phyloP scores from a whole-genome alignment of 2,113 vertebrate species.

The Lynx canadensis region DNA sequence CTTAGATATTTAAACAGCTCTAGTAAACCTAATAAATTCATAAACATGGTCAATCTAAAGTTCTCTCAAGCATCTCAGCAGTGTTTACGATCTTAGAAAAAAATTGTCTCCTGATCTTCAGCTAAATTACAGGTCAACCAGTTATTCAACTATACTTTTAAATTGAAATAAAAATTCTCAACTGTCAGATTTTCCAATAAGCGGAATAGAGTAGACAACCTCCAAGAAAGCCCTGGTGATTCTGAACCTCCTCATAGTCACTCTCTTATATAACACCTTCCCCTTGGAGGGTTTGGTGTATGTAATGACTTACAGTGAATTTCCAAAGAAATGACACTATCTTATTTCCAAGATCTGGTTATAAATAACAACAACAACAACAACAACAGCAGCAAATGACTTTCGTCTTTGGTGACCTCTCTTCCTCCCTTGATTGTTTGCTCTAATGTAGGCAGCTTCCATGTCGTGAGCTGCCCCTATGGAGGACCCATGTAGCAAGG shows the following conservation, averaged over 20 bases:
- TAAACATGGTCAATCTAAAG: background rate
- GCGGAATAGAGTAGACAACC: no score
- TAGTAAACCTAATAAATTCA: background rate
- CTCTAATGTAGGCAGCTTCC: background rate
- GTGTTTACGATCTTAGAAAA: background rate
- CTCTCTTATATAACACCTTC: background rate
- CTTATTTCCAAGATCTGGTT: background rate
- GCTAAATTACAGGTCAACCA: background rate
- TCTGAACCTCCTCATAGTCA: background rate
- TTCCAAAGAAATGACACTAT: background rate
- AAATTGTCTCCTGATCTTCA: background rate
- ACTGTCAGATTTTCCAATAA: background rate
- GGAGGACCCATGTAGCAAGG: background rate
- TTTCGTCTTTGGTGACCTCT: background rate
- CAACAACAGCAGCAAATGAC: no score
- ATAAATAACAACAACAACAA: background rate
- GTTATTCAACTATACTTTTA: background rate
- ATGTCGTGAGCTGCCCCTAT: background rate
- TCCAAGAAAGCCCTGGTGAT: background rate
- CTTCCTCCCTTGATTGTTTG: background rate
- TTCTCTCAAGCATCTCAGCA: background rate
- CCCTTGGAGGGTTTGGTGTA: background rate
- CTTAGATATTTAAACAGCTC: background rate
- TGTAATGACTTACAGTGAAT: background rate
- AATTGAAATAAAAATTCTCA: background rate